Evolutionary conservation across 2,113 vertebrate species (phyloP), one percentile per base, ranked within the genome.

Genomic region (Oryzias celebensis): DNA sequence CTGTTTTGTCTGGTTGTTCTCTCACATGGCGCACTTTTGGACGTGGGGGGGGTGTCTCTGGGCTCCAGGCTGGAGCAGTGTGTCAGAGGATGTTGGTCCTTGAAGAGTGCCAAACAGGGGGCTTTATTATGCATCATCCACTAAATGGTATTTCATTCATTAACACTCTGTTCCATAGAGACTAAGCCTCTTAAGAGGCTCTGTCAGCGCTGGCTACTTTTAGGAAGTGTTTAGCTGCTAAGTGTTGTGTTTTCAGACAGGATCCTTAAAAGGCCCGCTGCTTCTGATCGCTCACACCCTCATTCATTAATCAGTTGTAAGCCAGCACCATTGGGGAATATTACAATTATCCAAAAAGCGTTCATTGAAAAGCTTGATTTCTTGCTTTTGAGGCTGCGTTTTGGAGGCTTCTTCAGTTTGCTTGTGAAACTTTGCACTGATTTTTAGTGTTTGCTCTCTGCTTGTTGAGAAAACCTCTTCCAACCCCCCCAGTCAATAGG

Each of bases 1-100:
- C 92, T 97, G 92, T 94, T 97, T 95, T 96, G 93, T 96, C 94
- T 96, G 93, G 85, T 80, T 87, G 82, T 81, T 72, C 87, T 84
- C 86, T 94, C 77, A 20, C 51, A 85, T 70, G 87, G 85, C 80
- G 85, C 80, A 84, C 92, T 92, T 90, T 81, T 88, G 90, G 67
- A 67, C 92, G 87, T 91, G 88, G 85, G 66, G 72, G 91, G 86
- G 65, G 69, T 90, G 86, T 91, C 90, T 91, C 73, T 88, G 87
- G 90, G 83, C 93, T 93, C 92, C 90, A 86, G 88, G 93, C 92
- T 93, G 87, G 88, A 93, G 91, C 87, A 89, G 81, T 85, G 85
- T 87, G 91, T 96, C 92, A 93, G 92, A 94, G 90, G 91, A 93
- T 93, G 92, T 92, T 88, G 87, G 84, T 93, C 90, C 93, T 91